Percentiles rank a stretch among this genome's conserved stretches.
Evolutionary conservation across 2,888 invertebrate species (phyloP).

Genomic region (Pandemis heparana): DNA sequence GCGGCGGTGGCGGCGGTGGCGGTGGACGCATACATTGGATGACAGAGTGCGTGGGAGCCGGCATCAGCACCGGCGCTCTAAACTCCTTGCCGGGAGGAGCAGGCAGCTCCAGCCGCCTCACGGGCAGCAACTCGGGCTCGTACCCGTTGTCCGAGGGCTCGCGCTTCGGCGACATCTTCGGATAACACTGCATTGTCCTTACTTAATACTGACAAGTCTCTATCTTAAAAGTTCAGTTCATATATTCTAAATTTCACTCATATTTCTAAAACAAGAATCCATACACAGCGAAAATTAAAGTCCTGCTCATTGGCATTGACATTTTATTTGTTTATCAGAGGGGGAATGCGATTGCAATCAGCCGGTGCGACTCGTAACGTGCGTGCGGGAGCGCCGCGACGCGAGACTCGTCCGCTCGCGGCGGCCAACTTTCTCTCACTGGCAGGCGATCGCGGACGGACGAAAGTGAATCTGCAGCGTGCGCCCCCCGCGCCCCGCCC

Average conservation of each 20-base stretch:
- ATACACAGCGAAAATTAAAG: constrained; percentile 59
- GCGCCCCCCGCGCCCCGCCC: constrained; percentile 62
- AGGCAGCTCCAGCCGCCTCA: constrained; percentile 75
- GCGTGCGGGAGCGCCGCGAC: constrained; percentile 74
- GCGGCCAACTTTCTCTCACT: constrained; percentile 86
- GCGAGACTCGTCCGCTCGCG: constrained; percentile 84
- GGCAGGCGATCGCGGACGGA: constrained; percentile 79
- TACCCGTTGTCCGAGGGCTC: constrained; percentile 73
- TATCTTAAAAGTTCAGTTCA: constrained; percentile 23
- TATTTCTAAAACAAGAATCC: constrained; percentile 52
- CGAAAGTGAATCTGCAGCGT: constrained; percentile 85
- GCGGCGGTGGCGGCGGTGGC: constrained; percentile 81
- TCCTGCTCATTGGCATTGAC: constrained; percentile 56
- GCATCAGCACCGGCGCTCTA: constrained; percentile 76
- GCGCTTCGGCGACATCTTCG: constrained; percentile 76
- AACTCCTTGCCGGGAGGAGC: constrained; percentile 82
- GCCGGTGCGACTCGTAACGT: constrained; percentile 58
- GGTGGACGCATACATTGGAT: constrained; percentile 84
- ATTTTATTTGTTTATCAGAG: constrained; percentile 56
- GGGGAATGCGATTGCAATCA: constrained; percentile 57
- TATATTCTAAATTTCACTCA: constrained; percentile 51
- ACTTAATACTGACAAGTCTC: constrained; percentile 52
- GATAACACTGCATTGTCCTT: constrained; percentile 80
- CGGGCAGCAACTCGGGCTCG: constrained; percentile 71
- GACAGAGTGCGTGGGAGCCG: constrained; percentile 74